Percentiles rank a stretch among this genome's conserved stretches.
Evolutionary conservation across 2,888 invertebrate species (phyloP).

Genomic region (Bhutanitis thaidina): DNA sequence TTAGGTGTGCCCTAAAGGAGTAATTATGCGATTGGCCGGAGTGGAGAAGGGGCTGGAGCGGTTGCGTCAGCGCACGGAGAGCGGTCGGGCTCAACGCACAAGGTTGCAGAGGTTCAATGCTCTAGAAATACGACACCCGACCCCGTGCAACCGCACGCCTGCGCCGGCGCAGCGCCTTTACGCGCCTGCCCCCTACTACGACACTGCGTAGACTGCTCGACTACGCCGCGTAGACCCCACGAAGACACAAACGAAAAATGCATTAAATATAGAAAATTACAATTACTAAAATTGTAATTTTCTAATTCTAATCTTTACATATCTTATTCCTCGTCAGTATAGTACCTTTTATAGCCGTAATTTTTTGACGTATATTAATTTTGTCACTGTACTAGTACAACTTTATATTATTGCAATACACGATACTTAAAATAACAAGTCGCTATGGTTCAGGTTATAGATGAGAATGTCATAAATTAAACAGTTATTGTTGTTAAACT

Average conservation of each 20-base stretch:
- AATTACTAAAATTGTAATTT: neutral
- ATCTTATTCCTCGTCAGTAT: no score
- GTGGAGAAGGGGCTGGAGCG: slow-evolving; percentile 71
- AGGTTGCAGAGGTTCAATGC: slow-evolving; percentile 79
- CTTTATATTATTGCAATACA: no score
- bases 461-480: neutral
- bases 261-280: neutral
- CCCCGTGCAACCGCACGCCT: slow-evolving; percentile 60
- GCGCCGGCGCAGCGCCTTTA: slow-evolving; percentile 38
- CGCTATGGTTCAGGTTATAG: no score
- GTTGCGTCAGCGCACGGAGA: slow-evolving; percentile 74
- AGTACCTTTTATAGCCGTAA: no score
- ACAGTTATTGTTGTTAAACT: slow-evolving; percentile 42
- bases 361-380: no score
- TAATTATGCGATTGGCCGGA: slow-evolving; percentile 66
- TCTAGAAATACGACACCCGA: slow-evolving; percentile 77
- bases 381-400: no score
- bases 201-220: slow-evolving; percentile 31
- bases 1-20: slow-evolving; percentile 75
- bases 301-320: no score
- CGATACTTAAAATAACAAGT: no score
- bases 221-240: slow-evolving; percentile 34
- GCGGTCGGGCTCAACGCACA: slow-evolving; percentile 76
- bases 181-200: slow-evolving; percentile 32
- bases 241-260: neutral